Evolutionary conservation across 2,113 vertebrate genomes (phyloP).

Genomic region (Nanger granti): DNA sequence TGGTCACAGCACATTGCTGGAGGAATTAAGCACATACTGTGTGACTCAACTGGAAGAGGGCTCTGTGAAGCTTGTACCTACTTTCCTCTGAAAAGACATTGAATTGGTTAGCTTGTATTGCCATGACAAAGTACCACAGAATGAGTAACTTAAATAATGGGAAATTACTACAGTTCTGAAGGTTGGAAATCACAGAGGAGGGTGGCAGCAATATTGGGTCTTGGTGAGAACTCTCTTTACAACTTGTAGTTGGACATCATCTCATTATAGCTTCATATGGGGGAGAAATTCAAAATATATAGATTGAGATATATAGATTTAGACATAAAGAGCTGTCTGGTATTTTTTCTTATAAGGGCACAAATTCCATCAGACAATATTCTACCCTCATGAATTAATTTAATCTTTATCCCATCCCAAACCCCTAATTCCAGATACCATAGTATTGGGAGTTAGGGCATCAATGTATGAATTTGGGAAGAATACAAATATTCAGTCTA

Average conservation of each 20-base stretch:
- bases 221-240: not conserved
- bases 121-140: not conserved
- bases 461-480: not conserved
- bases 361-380: not conserved
- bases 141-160: not conserved
- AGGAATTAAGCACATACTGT: not conserved
- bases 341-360: not conserved
- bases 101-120: not conserved
- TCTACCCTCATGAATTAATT: not conserved
- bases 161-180: not conserved
- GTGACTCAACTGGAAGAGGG: not conserved
- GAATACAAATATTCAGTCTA: not conserved
- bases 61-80: not conserved
- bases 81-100: not conserved
- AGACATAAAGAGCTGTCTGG: not conserved
- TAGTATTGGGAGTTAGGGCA: not conserved
- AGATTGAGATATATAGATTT: not conserved
- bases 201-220: fast-evolving
- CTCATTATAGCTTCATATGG: not conserved
- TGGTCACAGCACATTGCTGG: not conserved
- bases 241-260: not conserved
- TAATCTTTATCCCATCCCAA: not conserved
- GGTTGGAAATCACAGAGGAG: not conserved
- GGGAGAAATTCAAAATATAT: fast-evolving
- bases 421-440: not conserved